Percentiles rank a stretch among this genome's conserved stretches.
These are phyloP conservation scores for Cheilosia variabilis DNA, from an alignment of 2,888 invertebrate genomes.

Conservation along the genomic window DNA sequence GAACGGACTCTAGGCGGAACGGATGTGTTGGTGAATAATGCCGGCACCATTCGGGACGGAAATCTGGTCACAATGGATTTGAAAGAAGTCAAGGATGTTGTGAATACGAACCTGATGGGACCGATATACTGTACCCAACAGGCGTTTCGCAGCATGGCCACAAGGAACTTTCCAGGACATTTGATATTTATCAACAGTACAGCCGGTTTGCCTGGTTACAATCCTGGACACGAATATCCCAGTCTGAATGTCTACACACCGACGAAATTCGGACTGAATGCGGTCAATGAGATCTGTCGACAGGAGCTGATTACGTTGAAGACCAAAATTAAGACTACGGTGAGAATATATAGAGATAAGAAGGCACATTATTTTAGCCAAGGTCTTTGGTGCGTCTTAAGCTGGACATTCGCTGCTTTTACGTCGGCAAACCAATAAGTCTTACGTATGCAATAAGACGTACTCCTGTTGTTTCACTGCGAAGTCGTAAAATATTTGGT, in stretches of 20 bases:
- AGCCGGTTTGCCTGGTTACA: slow-evolving; percentile 76
- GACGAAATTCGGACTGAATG: slow-evolving; percentile 81
- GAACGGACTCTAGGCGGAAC: slow-evolving; percentile 84
- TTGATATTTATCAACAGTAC: slow-evolving; percentile 82
- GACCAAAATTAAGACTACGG: slow-evolving; percentile 82
- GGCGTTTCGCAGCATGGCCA: slow-evolving; percentile 83
- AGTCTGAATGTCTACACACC: slow-evolving; percentile 80
- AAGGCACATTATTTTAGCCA: not conserved
- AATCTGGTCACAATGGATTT: slow-evolving; percentile 56
- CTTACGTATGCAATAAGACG: too few relatives aligned
- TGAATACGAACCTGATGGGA: slow-evolving; percentile 83
- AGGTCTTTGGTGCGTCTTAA: too few relatives aligned
- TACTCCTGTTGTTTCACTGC: too few relatives aligned
- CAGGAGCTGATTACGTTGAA: slow-evolving; percentile 81
- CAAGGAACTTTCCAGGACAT: slow-evolving; percentile 82
- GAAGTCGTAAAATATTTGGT: too few relatives aligned
- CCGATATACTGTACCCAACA: slow-evolving; percentile 82
- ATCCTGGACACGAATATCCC: slow-evolving; percentile 61
- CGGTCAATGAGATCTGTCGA: slow-evolving; percentile 81
- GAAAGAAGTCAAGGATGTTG: slow-evolving; percentile 74
- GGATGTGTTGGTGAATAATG: slow-evolving; percentile 85
- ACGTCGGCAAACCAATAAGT: too few relatives aligned
- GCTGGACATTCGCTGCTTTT: too few relatives aligned
- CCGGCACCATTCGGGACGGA: slow-evolving; percentile 81
- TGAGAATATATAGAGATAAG: slow-evolving; percentile 76